Conservation (phyloP, 2,113 vertebrate genomes). For the Gasterosteus aculeatus region DNA sequence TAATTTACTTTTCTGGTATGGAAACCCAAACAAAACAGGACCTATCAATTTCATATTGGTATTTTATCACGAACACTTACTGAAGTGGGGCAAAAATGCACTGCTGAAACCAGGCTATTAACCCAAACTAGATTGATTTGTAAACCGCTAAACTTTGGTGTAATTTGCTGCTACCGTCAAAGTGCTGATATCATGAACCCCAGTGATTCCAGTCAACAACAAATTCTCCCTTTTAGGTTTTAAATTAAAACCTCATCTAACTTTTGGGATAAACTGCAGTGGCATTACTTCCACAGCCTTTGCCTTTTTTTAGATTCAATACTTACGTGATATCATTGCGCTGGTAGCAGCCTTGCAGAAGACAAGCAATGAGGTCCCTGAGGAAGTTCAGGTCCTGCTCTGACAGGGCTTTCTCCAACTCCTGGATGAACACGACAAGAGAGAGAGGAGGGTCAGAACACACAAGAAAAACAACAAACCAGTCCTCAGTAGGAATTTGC, state of each 20-base stretch:
- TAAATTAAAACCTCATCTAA: background rate
- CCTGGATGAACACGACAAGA: slow-evolving; percentile 76
- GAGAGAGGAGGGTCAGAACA: background rate
- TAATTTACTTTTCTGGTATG: background rate
- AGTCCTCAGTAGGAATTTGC: background rate
- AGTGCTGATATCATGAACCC: background rate
- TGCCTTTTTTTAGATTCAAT: background rate
- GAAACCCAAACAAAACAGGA: background rate
- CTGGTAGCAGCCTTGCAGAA: slow-evolving; percentile 98
- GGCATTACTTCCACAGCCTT: background rate
- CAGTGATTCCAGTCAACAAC: background rate
- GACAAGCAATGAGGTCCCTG: slow-evolving; percentile 90
- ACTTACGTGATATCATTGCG: slow-evolving; percentile 98
- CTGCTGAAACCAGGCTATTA: background rate
- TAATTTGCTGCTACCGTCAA: background rate
- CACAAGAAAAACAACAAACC: background rate
- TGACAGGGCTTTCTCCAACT: slow-evolving; percentile 94
- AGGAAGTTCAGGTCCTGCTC: slow-evolving; percentile 93
- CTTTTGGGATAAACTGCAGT: background rate
- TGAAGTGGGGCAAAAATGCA: background rate
- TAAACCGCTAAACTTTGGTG: background rate
- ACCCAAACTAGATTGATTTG: background rate
- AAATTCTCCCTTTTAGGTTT: background rate
- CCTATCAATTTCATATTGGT: background rate
- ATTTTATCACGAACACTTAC: background rate